Conservation (phyloP, 2,888 invertebrate species). For the Dasypolia templi region DNA sequence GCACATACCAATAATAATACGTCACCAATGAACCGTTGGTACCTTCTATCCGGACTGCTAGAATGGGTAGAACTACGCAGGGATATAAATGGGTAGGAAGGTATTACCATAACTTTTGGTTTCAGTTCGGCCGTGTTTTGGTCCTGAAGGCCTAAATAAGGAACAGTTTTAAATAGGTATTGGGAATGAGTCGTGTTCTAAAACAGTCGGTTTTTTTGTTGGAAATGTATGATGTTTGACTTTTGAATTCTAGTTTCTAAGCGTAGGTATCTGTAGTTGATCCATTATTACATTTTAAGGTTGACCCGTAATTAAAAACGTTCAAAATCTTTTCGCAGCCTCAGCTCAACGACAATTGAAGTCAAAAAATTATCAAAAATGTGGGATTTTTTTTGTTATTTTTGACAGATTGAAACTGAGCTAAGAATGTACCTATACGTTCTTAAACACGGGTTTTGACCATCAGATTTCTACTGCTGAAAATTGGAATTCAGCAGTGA, state of each 20-base stretch:
- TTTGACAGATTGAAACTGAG: background rate
- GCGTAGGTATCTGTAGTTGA: background rate
- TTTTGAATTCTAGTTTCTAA: background rate
- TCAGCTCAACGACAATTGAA: background rate
- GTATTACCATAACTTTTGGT: constrained; percentile 39
- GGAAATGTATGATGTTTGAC: no score
- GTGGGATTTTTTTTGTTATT: fast-evolving
- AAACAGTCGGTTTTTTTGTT: constrained; percentile 15
- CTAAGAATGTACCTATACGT: background rate
- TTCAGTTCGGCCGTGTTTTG: constrained; percentile 24
- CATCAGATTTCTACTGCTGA: background rate
- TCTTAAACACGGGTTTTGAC: background rate
- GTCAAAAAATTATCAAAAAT: background rate
- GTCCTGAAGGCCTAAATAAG: background rate
- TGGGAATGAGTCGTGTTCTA: background rate
- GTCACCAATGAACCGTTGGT: constrained; percentile 62
- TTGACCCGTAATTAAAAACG: background rate
- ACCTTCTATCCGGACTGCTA: background rate
- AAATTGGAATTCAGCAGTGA: background rate
- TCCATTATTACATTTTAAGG: background rate
- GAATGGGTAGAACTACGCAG: no score
- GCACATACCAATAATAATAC: constrained; percentile 62
- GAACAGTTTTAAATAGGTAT: constrained; percentile 5
- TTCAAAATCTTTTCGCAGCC: no score
- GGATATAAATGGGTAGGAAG: constrained; percentile 16